Evolutionary conservation across 2,113 vertebrate genomes (phyloP), one percentile per base, ranked within the genome.

Genomic region (Passerina amoena): DNA sequence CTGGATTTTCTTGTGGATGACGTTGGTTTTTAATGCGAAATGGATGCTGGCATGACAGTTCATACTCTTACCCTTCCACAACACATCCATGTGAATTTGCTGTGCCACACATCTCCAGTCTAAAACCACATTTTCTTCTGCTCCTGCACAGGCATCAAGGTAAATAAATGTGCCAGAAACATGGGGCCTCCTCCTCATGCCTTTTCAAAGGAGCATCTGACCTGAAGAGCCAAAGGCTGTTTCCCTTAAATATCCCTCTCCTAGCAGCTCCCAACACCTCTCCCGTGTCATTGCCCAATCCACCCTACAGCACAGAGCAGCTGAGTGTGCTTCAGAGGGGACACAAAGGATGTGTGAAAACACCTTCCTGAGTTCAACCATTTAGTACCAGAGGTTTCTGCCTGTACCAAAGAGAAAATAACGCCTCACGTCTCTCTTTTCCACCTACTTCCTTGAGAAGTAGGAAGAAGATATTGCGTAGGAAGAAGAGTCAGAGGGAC

Each of bases 231-330:
- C 40, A 80, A 77, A 75, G 31, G 15, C 23, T 78, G 42, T 28
- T 90, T 71, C 19, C 45, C 12, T 25, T 79, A 65, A 54, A 37
- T 22, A 82, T 53, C 27, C 17, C 19, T 71, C 25, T 80, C 81
- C 16, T 25, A 51, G 14, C 1, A 4, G 35, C 12, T 7, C 4
- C 38, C 38, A 91, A 57, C 30, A 61, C 7, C 31, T 40, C 35
- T 77, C 27, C 57, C 15, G 7, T 50, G 40, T 50, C 0, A 0
- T 35, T 50, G 25, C 31, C 48, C 15, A 54, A 23, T 37, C 35
- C n/a, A n/a, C 18, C 48, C 35, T 22, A 19, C 24, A 78, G 44
- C 47, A 54, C 48, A 42, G 27, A 51, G 45, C 22, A 91, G n/a
- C 45, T 42, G 35, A 68, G 13, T 14, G 15, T 65, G 44, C n/a